Conservation (phyloP, 2,797 vertebrate species). For the Coracias cyanogaster region DNA sequence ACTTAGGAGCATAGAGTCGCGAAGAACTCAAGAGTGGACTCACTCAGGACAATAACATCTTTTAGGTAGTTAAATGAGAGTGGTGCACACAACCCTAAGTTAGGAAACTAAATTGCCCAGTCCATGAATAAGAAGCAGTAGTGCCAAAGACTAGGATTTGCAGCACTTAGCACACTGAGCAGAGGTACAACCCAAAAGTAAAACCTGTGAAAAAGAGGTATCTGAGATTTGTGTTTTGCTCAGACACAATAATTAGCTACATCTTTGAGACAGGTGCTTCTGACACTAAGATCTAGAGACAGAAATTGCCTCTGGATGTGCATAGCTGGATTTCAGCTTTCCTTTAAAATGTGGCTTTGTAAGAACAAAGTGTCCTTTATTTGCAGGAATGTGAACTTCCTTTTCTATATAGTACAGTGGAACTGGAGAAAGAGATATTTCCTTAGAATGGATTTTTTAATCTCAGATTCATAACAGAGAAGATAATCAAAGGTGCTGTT, state of each 20-base stretch:
- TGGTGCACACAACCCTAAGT: not conserved
- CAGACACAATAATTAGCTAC: not conserved
- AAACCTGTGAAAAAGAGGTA: not conserved
- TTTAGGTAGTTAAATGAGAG: not conserved
- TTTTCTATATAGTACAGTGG: not conserved
- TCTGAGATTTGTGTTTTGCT: not conserved
- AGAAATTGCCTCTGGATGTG: not conserved
- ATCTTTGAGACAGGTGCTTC: not conserved
- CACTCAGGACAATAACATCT: not conserved
- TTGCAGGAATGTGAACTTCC: not conserved
- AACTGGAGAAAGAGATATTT: not conserved
- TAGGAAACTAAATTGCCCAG: not conserved
- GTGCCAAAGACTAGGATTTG: not conserved
- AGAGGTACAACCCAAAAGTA: not conserved
- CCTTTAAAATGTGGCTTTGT: not conserved
- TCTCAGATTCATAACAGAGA: not conserved
- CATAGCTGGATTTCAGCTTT: not conserved
- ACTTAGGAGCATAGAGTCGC: not conserved
- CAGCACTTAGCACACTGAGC: not conserved
- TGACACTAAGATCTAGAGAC: not conserved
- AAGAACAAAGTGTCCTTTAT: not conserved
- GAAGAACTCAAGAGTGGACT: not conserved
- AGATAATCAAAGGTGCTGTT: not conserved
- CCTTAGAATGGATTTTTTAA: not conserved
- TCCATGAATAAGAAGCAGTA: not conserved